phyloP scores from a whole-genome alignment of 2,888 invertebrate species.

The Polymixis lichenea region DNA sequence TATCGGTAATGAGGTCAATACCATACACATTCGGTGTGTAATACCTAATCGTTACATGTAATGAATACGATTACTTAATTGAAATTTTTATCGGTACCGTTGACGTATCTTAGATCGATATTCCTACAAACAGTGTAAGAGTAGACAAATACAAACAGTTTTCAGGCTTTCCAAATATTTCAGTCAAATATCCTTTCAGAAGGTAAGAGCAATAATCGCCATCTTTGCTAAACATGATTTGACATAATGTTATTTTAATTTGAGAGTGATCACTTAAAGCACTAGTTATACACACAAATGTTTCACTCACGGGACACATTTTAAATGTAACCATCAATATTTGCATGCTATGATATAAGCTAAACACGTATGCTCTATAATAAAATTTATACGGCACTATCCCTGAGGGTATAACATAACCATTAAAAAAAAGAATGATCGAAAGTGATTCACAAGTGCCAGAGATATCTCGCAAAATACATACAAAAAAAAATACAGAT shows the following conservation, averaged over 20 bases:
- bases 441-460: too few species aligned
- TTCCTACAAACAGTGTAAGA: not conserved
- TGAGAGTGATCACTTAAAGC: not conserved
- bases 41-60: not conserved
- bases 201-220: not conserved
- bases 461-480: too few species aligned
- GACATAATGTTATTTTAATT: not conserved
- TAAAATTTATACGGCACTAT: too few species aligned
- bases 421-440: too few species aligned
- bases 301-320: too few species aligned
- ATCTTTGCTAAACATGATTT: not conserved
- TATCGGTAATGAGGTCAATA: constrained; percentile 8
- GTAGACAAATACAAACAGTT: not conserved
- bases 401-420: too few species aligned
- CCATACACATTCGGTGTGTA: not conserved
- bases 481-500: too few species aligned
- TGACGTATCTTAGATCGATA: not conserved
- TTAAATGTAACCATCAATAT: too few species aligned
- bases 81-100: not conserved
- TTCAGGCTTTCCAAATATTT: not conserved
- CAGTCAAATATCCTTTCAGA: not conserved
- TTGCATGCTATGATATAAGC: too few species aligned
- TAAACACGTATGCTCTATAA: too few species aligned
- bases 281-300: too few species aligned
- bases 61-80: not conserved